phyloP scores from a whole-genome alignment of 1,140 invertebrate species.

The Venustaconcha ellipsiformis region DNA sequence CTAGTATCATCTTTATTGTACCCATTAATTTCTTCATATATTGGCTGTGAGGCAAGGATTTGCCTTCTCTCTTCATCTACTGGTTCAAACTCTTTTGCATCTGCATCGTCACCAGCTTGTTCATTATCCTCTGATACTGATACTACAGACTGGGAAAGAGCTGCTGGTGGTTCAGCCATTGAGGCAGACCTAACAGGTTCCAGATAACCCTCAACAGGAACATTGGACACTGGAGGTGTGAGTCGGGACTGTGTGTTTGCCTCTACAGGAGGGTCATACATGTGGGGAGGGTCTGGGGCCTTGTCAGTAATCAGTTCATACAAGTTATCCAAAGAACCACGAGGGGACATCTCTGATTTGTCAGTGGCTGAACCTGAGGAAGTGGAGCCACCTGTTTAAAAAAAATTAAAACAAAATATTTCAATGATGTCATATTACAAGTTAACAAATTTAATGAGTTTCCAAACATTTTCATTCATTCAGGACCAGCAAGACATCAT shows the following conservation, averaged over 20 bases:
- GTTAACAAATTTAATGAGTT: too few species aligned
- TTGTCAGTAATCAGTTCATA: slow-evolving; percentile 62
- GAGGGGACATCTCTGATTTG: slow-evolving; percentile 55
- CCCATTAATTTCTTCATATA: slow-evolving; percentile 64
- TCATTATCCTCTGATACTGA: slow-evolving; percentile 13
- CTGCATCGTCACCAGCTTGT: background rate
- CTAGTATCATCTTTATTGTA: slow-evolving; percentile 37
- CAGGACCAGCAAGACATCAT: too few species aligned
- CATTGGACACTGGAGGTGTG: slow-evolving; percentile 4
- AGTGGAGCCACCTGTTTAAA: slow-evolving; percentile 42
- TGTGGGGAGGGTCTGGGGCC: slow-evolving; percentile 39
- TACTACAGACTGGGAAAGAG: slow-evolving; percentile 4
- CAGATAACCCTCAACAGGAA: slow-evolving; percentile 47
- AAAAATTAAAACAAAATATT: slow-evolving; percentile 1
- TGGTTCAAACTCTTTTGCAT: slow-evolving; percentile 2
- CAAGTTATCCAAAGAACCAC: slow-evolving; percentile 60
- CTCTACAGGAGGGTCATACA: slow-evolving; percentile 44
- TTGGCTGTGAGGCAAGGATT: slow-evolving; percentile 58
- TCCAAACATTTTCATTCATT: too few species aligned
- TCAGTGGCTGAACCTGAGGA: slow-evolving; percentile 44
- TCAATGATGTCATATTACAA: too few species aligned
- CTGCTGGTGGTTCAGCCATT: slow-evolving; percentile 1
- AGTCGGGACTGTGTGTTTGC: slow-evolving; percentile 13
- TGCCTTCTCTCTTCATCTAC: slow-evolving; percentile 33
- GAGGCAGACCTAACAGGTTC: slow-evolving; percentile 48